Conservation (phyloP, 2,797 vertebrate genomes). For the Phoxinus dragarum region DNA sequence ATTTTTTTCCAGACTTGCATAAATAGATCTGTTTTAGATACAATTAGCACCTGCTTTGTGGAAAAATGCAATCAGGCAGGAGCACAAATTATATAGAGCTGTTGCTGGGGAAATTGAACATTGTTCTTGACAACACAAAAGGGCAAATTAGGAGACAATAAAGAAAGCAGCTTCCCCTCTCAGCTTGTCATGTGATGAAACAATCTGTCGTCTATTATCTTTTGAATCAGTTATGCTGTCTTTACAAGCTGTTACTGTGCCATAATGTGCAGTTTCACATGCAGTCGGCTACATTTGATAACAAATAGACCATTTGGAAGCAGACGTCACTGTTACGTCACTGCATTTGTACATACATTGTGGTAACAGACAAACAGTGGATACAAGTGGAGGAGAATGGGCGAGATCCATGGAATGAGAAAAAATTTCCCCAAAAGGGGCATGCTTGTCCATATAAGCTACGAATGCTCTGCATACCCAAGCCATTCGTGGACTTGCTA, state of each 20-base stretch:
- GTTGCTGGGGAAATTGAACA: conserved; percentile 43
- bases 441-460: too few species aligned
- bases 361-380: not conserved
- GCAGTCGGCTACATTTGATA: not conserved
- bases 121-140: conserved; percentile 50
- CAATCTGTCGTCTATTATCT: conserved; percentile 34
- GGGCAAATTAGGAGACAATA: conserved; percentile 46
- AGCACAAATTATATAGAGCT: conserved; percentile 59
- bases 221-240: conserved; percentile 1
- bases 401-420: not conserved
- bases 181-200: conserved; percentile 30
- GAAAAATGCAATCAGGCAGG: conserved; percentile 67
- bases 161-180: conserved; percentile 35
- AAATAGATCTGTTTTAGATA: conserved; percentile 62
- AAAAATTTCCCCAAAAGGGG: not conserved
- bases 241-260: not conserved
- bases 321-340: not conserved
- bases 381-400: not conserved
- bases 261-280: conserved; percentile 9
- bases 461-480: too few species aligned
- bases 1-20: conserved; percentile 33
- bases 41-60: conserved; percentile 65
- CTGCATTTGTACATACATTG: not conserved
- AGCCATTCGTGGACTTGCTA: too few species aligned
- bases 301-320: not conserved